These are phyloP conservation scores for Paelopatides confundens DNA, from an alignment of 53 echinoderm and acorn worm species.

Conservation along the genomic window DNA sequence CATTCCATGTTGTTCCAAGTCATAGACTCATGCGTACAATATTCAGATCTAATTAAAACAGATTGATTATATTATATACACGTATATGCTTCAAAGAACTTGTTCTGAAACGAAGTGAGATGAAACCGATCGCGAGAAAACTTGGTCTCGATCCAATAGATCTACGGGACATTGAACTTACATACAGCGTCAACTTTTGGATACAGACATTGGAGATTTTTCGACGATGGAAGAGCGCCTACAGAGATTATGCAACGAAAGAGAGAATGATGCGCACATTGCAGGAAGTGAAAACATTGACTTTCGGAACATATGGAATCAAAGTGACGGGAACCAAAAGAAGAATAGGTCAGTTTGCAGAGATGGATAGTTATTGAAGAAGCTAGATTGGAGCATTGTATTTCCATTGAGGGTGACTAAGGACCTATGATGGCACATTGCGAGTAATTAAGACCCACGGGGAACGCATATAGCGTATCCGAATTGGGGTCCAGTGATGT, in stretches of 20 bases:
- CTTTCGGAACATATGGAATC: not conserved
- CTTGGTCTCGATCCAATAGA: constrained; percentile 49
- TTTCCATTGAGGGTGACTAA: no score
- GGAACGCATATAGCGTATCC: no score
- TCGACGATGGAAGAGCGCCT: constrained; percentile 40
- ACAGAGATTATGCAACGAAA: constrained; percentile 50
- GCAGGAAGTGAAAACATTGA: constrained; percentile 23
- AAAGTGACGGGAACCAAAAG: not conserved
- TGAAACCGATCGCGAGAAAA: constrained; percentile 40
- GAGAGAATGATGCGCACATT: constrained; percentile 43
- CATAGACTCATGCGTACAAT: no score
- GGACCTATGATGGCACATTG: no score
- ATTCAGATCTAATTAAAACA: no score
- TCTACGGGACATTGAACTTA: constrained; percentile 45
- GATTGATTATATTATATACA: not conserved
- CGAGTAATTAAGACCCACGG: no score
- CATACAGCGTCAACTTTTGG: constrained; percentile 51
- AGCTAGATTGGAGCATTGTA: no score
- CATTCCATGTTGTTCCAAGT: no score
- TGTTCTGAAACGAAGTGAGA: constrained; percentile 51
- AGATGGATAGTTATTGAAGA: no score
- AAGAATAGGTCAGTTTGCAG: not conserved
- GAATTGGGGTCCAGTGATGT: no score
- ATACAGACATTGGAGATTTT: constrained; percentile 56
- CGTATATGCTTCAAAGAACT: not conserved